phyloP scores from a whole-genome alignment of 2,888 invertebrate genomes.

The Acronicta psi region DNA sequence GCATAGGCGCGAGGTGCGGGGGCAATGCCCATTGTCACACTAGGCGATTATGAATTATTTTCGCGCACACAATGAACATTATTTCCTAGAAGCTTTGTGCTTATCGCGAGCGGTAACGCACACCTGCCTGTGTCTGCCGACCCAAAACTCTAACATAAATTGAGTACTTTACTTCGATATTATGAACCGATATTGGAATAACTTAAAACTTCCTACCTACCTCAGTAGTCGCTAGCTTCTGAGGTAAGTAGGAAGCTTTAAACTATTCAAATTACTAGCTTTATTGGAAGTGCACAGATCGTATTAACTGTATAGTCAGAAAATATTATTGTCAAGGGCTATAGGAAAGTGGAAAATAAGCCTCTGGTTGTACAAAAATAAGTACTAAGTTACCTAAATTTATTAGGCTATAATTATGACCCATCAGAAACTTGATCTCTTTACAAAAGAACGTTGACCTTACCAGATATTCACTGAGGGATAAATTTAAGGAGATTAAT shows the following conservation, averaged over 20 bases:
- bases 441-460: conserved; percentile 15
- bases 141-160: no score
- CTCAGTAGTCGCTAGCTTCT: no score
- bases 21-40: conserved; percentile 60
- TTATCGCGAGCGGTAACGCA: conserved; percentile 80
- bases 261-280: no score
- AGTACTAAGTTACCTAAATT: conserved; percentile 13
- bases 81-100: conserved; percentile 74
- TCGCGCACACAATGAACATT: conserved; percentile 72
- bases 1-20: conserved; percentile 37
- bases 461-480: no score
- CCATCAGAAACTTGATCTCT: conserved; percentile 34
- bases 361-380: conserved; percentile 22
- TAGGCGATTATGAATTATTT: conserved; percentile 73
- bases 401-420: neutral
- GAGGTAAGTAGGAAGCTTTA: no score
- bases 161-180: no score
- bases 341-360: conserved; percentile 24
- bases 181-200: no score
- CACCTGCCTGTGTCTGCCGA: conserved; percentile 88
- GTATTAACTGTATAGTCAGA: no score
- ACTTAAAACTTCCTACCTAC: neutral
- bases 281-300: no score
- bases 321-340: neutral
- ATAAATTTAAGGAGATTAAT: no score